Percentiles rank a stretch among this genome's conserved stretches.
Conservation (phyloP, 1,140 invertebrate genomes). For the Drosophila teissieri region DNA sequence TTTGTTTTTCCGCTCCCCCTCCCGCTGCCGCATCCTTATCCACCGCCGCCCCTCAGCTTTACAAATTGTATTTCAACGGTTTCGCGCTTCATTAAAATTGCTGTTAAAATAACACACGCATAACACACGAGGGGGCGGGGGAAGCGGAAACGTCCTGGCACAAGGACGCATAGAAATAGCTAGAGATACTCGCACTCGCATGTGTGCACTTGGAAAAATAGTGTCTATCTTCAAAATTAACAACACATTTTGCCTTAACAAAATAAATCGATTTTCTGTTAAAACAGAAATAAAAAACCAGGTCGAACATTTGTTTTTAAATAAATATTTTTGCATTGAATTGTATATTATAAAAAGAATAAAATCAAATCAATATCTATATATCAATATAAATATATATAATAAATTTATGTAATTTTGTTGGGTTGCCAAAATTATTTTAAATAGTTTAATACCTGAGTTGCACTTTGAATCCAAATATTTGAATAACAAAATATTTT, state of each 20-base stretch:
- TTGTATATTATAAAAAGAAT: too few species aligned
- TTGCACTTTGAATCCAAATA: too few species aligned
- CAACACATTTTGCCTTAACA: too few species aligned
- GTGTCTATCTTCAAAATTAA: background rate
- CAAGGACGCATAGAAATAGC: constrained; percentile 66
- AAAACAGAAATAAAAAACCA: too few species aligned
- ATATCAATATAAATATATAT: too few species aligned
- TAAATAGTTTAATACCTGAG: too few species aligned
- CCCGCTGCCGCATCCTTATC: background rate
- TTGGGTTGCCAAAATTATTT: too few species aligned
- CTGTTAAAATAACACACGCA: constrained; percentile 82
- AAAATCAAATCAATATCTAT: too few species aligned
- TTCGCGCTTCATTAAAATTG: constrained; percentile 82
- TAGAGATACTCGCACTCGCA: constrained; percentile 46
- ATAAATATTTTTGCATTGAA: too few species aligned
- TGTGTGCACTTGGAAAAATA: background rate
- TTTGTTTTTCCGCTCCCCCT: constrained; percentile 8
- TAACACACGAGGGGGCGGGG: constrained; percentile 14
- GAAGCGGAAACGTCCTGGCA: constrained; percentile 47
- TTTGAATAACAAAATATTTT: too few species aligned
- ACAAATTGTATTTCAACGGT: constrained; percentile 81
- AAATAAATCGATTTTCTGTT: background rate
- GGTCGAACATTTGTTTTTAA: too few species aligned
- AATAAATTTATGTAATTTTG: too few species aligned
- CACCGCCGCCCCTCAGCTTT: constrained; percentile 45